Percentiles rank a stretch among this genome's conserved stretches.
These are phyloP conservation scores for Stramonita haemastoma DNA, from an alignment of 2,888 invertebrate genomes.

Conservation along the genomic window DNA sequence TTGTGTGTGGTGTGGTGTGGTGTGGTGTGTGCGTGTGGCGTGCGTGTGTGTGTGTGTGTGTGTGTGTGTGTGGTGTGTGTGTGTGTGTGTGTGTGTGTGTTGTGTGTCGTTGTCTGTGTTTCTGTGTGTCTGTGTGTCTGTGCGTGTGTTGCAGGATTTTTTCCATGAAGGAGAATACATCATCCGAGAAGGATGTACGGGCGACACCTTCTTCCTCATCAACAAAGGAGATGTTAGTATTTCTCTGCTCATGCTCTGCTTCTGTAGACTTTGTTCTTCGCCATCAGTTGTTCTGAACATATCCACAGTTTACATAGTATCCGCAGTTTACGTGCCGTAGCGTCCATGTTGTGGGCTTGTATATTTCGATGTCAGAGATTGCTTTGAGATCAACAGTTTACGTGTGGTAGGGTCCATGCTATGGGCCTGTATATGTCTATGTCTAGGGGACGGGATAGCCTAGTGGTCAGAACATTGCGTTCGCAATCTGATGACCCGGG, in stretches of 20 bases:
- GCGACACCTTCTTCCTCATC: slow-evolving; percentile 98
- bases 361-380: no score
- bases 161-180: slow-evolving; percentile 97
- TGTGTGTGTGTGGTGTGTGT: background rate
- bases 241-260: background rate
- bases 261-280: no score
- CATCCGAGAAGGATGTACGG: slow-evolving; percentile 94
- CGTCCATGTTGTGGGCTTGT: no score
- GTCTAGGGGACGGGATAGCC: no score
- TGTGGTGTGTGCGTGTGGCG: background rate
- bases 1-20: background rate
- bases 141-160: slow-evolving; percentile 82
- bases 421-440: no score
- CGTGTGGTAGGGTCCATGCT: no score
- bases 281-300: no score
- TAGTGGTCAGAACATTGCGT: no score
- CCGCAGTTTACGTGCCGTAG: no score
- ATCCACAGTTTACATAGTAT: no score
- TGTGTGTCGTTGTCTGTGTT: background rate
- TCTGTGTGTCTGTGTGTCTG: background rate
- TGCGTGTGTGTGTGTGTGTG: background rate
- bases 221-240: slow-evolving; percentile 89
- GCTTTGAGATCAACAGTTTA: no score
- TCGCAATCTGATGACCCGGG: no score
- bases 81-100: background rate